Evolutionary conservation across 2,888 invertebrate genomes (phyloP), one percentile per base, ranked within the genome.

Genomic region (Volucella inanis): DNA sequence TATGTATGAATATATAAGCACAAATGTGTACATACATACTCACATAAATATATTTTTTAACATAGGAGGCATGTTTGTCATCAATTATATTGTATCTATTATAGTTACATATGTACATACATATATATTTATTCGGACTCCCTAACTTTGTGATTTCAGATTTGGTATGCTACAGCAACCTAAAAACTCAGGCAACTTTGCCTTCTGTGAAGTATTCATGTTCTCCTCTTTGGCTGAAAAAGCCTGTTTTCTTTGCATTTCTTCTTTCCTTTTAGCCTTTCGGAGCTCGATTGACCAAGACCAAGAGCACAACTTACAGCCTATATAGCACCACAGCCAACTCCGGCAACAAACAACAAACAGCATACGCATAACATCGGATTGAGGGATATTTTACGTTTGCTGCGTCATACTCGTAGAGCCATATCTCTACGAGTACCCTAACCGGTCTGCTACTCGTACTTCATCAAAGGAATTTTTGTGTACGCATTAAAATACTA

Each of bases 311-410:
- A 31, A 6, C 6, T 31, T 31, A 76, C 82, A 85, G 76, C 72
- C 85, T 85, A 77, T 85, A 85, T 68, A 77, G 85, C 85, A 85
- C 85, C 71, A 80, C 47, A 71, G 55, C 70, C 57, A 79, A 78
- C 79, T 55, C 6, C 31, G 31, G 31, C 31, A 6, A 31, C 31
- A 31, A 31, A 31, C 31, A 31, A 31, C 31, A 31, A 31, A 57
- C 54, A 62, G 15, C 61, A 52, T 31, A 47, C 55, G 75, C 80
- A 76, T 65, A 84, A 65, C 80, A 67, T 31, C 57, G 70, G 52
- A 61, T 80, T 85, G 85, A 81, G 67, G 81, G 76, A 76, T 76
- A 81, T 81, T 81, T 85, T 81, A 85, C 85, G 85, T 85, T 85
- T 64, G 76, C 85, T 85, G 85, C 85, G 85, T 85, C 85, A 85